phyloP scores from a whole-genome alignment of 2,888 invertebrate species.

The Melipona bicolor region DNA sequence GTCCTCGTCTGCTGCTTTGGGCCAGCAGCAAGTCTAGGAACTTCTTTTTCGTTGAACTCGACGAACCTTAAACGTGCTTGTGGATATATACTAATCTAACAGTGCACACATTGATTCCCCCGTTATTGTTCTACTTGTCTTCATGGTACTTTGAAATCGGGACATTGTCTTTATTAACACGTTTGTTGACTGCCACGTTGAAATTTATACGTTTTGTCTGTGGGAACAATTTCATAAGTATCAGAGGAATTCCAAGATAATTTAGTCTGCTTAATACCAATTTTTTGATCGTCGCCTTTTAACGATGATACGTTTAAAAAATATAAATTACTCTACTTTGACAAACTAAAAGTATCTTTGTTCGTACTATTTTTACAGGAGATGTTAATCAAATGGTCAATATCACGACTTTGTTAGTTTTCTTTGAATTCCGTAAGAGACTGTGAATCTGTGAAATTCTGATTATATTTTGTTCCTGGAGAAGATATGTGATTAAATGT shows the following conservation, averaged over 20 bases:
- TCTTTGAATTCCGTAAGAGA: background rate
- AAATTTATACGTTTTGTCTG: too few relatives aligned
- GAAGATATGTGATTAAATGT: background rate
- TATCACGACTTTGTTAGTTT: background rate
- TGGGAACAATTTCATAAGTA: background rate
- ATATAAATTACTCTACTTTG: too few relatives aligned
- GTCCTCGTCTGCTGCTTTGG: slow-evolving; percentile 37
- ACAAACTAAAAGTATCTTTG: too few relatives aligned
- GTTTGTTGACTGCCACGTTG: background rate
- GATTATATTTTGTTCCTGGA: background rate
- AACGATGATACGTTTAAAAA: too few relatives aligned
- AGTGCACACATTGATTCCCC: slow-evolving; percentile 13
- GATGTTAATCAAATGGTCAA: background rate
- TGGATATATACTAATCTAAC: slow-evolving; percentile 33
- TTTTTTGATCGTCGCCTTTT: background rate
- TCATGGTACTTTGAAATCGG: slow-evolving; percentile 15
- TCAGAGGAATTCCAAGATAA: background rate
- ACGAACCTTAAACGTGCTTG: slow-evolving; percentile 22
- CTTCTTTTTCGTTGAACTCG: slow-evolving; percentile 43
- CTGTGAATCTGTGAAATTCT: background rate
- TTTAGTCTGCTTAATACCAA: background rate
- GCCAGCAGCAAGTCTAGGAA: slow-evolving; percentile 32
- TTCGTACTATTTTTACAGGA: too few relatives aligned
- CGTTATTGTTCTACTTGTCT: slow-evolving; percentile 30
- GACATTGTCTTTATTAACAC: background rate